Conservation (phyloP, 2,113 vertebrate species). For the Jacana jacana region DNA sequence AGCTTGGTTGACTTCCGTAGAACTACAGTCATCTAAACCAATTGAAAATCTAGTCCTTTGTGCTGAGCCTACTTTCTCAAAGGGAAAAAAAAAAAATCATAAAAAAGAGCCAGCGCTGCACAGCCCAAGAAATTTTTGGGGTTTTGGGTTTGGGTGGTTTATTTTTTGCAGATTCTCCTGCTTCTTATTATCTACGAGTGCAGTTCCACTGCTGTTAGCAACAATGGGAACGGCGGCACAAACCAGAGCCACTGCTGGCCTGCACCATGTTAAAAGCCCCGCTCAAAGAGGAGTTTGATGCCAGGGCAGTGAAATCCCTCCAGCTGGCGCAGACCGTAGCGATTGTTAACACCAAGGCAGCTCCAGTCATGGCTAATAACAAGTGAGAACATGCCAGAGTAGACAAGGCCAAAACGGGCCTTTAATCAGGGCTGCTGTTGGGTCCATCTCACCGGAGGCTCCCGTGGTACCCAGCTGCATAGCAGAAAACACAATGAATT, state of each 20-base stretch:
- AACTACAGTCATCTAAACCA: constrained; percentile 7
- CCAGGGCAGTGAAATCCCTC: not conserved
- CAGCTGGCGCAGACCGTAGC: not conserved
- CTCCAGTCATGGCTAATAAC: not conserved
- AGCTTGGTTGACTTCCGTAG: not conserved
- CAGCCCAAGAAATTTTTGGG: not conserved
- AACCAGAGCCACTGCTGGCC: not conserved
- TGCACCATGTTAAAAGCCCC: not conserved
- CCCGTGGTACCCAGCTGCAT: not conserved
- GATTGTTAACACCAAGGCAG: not conserved
- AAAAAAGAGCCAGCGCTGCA: not conserved
- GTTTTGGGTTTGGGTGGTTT: too few relatives aligned
- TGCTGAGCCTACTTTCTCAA: not conserved
- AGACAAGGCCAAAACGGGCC: not conserved
- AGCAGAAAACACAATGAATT: not conserved
- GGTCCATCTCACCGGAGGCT: not conserved
- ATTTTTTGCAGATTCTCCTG: not conserved
- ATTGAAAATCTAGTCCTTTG: not conserved
- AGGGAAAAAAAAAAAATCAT: not conserved
- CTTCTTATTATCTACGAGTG: not conserved
- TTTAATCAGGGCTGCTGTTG: not conserved
- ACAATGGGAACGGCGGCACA: not conserved
- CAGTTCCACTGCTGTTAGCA: not conserved
- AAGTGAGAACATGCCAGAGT: not conserved
- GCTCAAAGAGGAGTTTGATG: not conserved